Evolutionary conservation across 2,888 invertebrate species (phyloP).

Genomic region (Hemaris fuciformis): DNA sequence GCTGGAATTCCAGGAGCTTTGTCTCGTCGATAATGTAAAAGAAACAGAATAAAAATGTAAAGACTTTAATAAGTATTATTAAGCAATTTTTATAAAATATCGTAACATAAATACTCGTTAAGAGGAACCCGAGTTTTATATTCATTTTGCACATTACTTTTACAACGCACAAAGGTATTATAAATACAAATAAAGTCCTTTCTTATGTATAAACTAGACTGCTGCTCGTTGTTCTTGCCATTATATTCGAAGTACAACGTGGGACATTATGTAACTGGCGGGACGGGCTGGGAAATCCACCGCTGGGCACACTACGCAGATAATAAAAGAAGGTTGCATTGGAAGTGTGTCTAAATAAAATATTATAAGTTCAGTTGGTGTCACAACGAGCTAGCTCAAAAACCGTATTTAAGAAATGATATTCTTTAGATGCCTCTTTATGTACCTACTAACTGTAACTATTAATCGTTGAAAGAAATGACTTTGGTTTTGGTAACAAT

Average conservation of each 20-base stretch:
- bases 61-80: no score
- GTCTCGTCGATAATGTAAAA: no score
- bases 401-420: no score
- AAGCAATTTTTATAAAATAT: not conserved
- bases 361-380: slow-evolving; percentile 23
- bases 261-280: slow-evolving; percentile 7
- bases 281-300: slow-evolving; percentile 24
- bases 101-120: not conserved
- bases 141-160: not conserved
- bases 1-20: no score
- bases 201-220: not conserved
- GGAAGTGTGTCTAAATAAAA: slow-evolving; percentile 45
- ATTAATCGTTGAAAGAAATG: not conserved
- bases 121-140: not conserved
- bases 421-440: no score
- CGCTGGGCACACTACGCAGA: slow-evolving; percentile 20
- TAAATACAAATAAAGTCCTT: not conserved
- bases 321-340: slow-evolving; percentile 37
- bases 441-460: no score
- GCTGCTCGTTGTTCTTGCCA: not conserved
- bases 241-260: not conserved
- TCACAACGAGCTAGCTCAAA: not conserved
- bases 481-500: no score
- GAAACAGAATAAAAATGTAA: no score
- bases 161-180: not conserved